phyloP scores from a whole-genome alignment of 2,888 invertebrate species.

The Netelia fuscicornis region DNA sequence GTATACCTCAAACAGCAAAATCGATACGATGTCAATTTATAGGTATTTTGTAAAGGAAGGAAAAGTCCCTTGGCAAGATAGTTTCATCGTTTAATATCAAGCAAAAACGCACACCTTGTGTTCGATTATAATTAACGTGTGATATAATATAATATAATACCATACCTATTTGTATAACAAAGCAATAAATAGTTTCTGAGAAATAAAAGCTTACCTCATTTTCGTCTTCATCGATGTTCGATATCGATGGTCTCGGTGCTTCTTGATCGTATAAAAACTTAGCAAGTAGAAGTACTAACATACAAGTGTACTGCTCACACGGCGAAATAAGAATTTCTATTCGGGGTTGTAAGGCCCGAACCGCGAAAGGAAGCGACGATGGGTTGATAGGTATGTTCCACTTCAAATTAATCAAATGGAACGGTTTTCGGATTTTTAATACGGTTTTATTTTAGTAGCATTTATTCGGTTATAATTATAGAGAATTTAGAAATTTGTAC shows the following conservation, averaged over 20 bases:
- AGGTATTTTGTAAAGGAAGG: background rate
- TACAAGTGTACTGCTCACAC: background rate
- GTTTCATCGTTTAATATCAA: background rate
- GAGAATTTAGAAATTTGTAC: too few relatives aligned
- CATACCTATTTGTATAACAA: too few relatives aligned
- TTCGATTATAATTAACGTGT: background rate
- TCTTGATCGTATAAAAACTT: background rate
- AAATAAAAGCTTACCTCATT: background rate
- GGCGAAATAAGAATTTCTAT: too few relatives aligned
- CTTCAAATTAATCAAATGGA: too few relatives aligned
- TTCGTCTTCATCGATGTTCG: background rate
- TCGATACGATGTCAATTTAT: background rate
- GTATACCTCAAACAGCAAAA: background rate
- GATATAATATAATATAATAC: background rate
- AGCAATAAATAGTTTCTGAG: background rate
- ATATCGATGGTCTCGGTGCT: background rate
- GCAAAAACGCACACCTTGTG: background rate
- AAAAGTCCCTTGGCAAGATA: background rate
- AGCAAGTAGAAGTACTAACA: background rate
- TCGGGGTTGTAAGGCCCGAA: too few relatives aligned
- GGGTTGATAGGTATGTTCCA: too few relatives aligned
- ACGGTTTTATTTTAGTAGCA: too few relatives aligned
- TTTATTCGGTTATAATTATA: too few relatives aligned
- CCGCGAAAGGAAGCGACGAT: too few relatives aligned
- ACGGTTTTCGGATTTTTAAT: too few relatives aligned